Evolutionary conservation across 2,113 vertebrate species (phyloP).

Genomic region (Cyprinodon variegatus): DNA sequence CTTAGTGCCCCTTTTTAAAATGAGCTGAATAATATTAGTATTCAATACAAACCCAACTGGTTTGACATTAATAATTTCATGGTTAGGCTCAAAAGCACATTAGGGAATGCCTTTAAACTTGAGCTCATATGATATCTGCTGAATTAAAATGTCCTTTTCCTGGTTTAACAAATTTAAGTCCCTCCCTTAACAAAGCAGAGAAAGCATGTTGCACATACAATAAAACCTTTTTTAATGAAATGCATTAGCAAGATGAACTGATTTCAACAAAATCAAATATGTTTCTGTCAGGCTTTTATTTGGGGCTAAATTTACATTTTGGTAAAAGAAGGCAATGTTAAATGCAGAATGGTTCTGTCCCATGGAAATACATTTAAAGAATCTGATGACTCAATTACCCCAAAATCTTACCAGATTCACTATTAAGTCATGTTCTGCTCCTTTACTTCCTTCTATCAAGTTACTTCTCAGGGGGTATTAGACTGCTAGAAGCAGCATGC

Average conservation of each 20-base stretch:
- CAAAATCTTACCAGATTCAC: not conserved
- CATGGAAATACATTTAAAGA: not conserved
- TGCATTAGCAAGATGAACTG: not conserved
- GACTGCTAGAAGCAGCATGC: not conserved
- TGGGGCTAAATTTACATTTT: not conserved
- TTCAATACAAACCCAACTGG: not conserved
- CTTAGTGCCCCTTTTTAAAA: not conserved
- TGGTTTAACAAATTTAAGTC: not conserved
- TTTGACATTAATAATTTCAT: not conserved
- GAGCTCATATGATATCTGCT: not conserved
- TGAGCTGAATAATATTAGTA: not conserved
- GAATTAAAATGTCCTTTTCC: not conserved
- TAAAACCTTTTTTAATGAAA: not conserved
- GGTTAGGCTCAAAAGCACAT: not conserved
- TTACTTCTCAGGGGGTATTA: not conserved
- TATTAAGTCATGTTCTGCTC: not conserved
- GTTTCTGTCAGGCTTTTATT: not conserved
- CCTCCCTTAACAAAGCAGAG: not conserved
- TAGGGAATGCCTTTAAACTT: not conserved
- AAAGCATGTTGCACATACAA: not conserved
- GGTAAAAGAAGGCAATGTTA: not conserved
- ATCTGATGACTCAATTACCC: not conserved
- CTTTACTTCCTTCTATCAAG: not conserved
- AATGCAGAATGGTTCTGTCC: not conserved
- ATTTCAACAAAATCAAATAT: not conserved